Evolutionary conservation across 2,113 vertebrate genomes (phyloP).

Genomic region (Gadus chalcogrammus): DNA sequence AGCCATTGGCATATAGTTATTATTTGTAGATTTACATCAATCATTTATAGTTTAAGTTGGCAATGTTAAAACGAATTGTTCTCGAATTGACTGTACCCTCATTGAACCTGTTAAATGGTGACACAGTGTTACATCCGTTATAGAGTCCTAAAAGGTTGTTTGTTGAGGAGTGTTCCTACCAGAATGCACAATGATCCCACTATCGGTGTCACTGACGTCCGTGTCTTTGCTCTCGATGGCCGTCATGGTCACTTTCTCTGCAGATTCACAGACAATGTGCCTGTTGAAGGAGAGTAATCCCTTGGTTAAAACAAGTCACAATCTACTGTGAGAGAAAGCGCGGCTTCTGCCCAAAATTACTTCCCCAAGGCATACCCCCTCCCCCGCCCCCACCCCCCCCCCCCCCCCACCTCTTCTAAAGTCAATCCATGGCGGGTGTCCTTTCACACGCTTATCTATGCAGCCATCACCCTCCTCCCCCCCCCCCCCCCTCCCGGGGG

Average conservation of each 20-base stretch:
- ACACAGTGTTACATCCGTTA: background rate
- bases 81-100: background rate
- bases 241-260: constrained; percentile 42
- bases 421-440: constrained; percentile 54
- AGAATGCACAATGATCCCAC: constrained; percentile 85
- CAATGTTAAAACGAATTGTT: background rate
- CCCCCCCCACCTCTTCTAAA: constrained; percentile 36
- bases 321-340: background rate
- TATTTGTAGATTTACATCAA: background rate
- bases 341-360: constrained; percentile 23
- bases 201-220: constrained; percentile 85
- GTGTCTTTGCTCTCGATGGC: constrained; percentile 78
- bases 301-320: background rate
- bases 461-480: constrained; percentile 38
- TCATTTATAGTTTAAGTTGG: background rate
- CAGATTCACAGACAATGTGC: constrained; percentile 13
- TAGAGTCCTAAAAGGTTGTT: background rate
- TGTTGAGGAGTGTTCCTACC: constrained; percentile 64
- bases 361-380: constrained; percentile 37
- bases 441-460: constrained; percentile 60
- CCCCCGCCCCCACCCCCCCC: constrained; percentile 33
- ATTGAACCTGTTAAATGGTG: too few species aligned
- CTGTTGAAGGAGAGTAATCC: constrained; percentile 35
- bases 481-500: constrained; percentile 7
- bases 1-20: too few species aligned